Evolutionary conservation across 2,797 vertebrate species (phyloP).

Genomic region (Cyprinodon diabolis): DNA sequence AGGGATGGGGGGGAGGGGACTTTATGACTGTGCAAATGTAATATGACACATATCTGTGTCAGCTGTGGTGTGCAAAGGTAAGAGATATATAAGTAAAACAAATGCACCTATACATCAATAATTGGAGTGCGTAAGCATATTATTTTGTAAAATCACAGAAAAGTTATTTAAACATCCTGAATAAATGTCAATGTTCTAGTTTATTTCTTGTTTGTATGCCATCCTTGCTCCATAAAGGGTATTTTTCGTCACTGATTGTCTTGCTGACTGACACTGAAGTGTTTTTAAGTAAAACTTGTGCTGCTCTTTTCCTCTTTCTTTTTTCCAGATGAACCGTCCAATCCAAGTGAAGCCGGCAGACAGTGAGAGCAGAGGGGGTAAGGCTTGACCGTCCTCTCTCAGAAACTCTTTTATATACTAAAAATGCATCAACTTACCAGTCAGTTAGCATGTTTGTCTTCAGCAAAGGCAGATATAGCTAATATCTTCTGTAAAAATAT

Average conservation of each 20-base stretch:
- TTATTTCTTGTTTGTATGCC: not conserved
- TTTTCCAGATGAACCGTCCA: conserved; percentile 94
- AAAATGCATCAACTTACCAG: not conserved
- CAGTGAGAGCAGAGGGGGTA: conserved; percentile 99
- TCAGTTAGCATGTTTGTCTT: not conserved
- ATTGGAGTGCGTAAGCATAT: not conserved
- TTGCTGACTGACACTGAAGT: not conserved
- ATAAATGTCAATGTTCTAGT: conserved; percentile 1
- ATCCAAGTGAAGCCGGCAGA: conserved; percentile 99
- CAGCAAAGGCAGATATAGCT: not conserved
- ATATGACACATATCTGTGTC: conserved; percentile 61
- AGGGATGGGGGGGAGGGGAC: conserved; percentile 41
- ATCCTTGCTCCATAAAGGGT: not conserved
- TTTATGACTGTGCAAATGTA: conserved; percentile 46
- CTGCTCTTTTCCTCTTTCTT: conserved; percentile 2
- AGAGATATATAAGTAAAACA: not conserved
- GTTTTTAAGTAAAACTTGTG: conserved; percentile 11
- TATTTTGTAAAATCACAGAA: not conserved
- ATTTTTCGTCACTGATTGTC: not conserved
- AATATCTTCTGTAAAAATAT: not conserved
- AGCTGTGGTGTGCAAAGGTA: conserved; percentile 33
- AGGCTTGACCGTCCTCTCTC: conserved; percentile 58
- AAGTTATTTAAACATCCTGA: not conserved
- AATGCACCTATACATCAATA: conserved; percentile 26
- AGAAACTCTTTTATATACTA: conserved; percentile 40